These are phyloP conservation scores for Prochilodus magdalenae DNA, from an alignment of 2,113 vertebrate genomes.

Conservation along the genomic window DNA sequence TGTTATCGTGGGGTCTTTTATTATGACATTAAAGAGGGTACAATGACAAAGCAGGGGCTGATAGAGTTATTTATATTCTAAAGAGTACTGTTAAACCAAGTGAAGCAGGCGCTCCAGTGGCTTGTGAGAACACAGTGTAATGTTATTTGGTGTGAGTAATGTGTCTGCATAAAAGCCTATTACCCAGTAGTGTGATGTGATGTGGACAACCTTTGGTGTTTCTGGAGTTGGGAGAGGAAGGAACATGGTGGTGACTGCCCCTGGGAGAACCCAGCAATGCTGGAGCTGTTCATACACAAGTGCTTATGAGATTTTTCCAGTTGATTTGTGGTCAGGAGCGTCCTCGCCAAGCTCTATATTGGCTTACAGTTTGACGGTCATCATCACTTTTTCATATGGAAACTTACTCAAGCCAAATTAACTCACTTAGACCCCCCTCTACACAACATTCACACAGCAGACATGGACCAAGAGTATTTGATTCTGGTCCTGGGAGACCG, in stretches of 20 bases:
- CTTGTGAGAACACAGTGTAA: neutral
- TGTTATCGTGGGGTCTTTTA: neutral
- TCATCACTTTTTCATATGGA: constrained; percentile 55
- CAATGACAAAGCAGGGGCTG: neutral
- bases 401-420: constrained; percentile 43
- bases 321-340: constrained; percentile 48
- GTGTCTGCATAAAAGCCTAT: neutral
- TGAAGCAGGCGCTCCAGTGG: neutral
- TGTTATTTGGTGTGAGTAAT: neutral
- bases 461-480: neutral
- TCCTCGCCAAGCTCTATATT: constrained; percentile 36
- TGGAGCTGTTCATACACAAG: constrained; percentile 47
- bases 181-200: neutral
- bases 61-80: neutral
- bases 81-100: constrained; percentile 5
- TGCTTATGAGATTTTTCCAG: constrained; percentile 56
- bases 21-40: neutral
- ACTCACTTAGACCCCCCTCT: constrained; percentile 10
- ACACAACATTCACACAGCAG: constrained; percentile 4
- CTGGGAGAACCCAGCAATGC: constrained; percentile 38
- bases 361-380: constrained; percentile 23
- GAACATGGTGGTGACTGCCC: constrained; percentile 24
- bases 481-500: too few species aligned
- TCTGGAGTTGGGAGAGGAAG: constrained; percentile 14
- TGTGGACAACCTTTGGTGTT: constrained; percentile 3